phyloP scores from a whole-genome alignment of 2,888 invertebrate species.

The Alcis repandata region DNA sequence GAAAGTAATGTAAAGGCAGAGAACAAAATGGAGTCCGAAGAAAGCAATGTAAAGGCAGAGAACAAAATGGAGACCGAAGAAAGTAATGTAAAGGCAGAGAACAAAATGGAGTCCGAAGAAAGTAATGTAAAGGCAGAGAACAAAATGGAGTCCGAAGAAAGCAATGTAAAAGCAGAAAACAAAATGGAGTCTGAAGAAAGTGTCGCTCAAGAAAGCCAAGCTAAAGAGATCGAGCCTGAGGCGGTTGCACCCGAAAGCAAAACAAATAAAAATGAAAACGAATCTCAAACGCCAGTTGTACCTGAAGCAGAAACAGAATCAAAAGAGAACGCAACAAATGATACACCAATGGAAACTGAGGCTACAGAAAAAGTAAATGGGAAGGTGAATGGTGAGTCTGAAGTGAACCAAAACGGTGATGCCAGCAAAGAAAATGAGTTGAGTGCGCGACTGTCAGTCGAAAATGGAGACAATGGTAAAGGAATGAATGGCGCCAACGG shows the following conservation, averaged over 20 bases:
- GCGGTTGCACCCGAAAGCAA: constrained; percentile 31
- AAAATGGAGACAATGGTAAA: constrained; percentile 74
- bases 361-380: constrained; percentile 71
- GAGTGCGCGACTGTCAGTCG: constrained; percentile 71
- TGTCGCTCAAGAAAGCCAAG: constrained; percentile 47
- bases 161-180: constrained; percentile 15
- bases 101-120: constrained; percentile 8
- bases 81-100: constrained; percentile 14
- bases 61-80: constrained; percentile 33
- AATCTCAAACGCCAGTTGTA: constrained; percentile 41
- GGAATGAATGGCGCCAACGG: constrained; percentile 67
- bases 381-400: constrained; percentile 69
- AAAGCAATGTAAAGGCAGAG: no score
- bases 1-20: background rate
- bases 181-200: constrained; percentile 40
- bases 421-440: constrained; percentile 69
- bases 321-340: constrained; percentile 49
- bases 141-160: constrained; percentile 1
- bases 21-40: no score
- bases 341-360: constrained; percentile 55
- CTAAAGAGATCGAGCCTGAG: constrained; percentile 41
- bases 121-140: constrained; percentile 4
- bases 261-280: constrained; percentile 44
- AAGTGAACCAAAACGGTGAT: constrained; percentile 70
- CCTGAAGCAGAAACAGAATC: constrained; percentile 25